phyloP scores from a whole-genome alignment of 2,797 vertebrate genomes.

The Jordanella pulchra region DNA sequence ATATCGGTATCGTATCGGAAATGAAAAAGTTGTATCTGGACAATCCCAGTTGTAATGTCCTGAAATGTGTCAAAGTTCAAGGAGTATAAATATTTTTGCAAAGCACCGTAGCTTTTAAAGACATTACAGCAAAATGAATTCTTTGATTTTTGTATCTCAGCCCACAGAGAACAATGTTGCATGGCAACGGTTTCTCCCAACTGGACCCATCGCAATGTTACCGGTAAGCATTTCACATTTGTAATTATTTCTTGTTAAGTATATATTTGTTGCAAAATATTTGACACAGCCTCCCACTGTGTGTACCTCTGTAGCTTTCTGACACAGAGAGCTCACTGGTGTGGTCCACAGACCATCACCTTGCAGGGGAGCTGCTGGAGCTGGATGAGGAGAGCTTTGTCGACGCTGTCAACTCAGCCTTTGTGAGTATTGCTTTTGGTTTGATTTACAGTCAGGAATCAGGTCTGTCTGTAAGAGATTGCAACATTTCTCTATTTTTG shows the following conservation, averaged over 20 bases:
- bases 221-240: conserved; percentile 82
- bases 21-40: too few relatives aligned
- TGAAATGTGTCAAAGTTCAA: not conserved
- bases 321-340: conserved; percentile 93
- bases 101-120: conserved; percentile 6
- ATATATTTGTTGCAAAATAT: conserved; percentile 8
- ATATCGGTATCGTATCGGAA: too few relatives aligned
- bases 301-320: conserved; percentile 83
- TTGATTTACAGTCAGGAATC: conserved; percentile 17
- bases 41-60: not conserved
- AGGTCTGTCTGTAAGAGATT: conserved; percentile 26
- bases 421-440: conserved; percentile 83
- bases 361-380: conserved; percentile 86
- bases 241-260: conserved; percentile 11
- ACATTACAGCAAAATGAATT: conserved; percentile 15
- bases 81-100: not conserved
- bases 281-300: not conserved
- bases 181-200: conserved; percentile 98
- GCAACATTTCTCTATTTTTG: conserved; percentile 28
- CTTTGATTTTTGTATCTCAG: conserved; percentile 71
- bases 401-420: conserved; percentile 95
- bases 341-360: conserved; percentile 94
- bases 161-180: conserved; percentile 96
- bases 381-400: conserved; percentile 95
- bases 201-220: conserved; percentile 93